A percentile compares a stretch with the other conserved stretches of the same genome.
These are phyloP conservation scores for Xenus cinereus DNA, from an alignment of 2,113 vertebrate genomes.

Conservation along the genomic window DNA sequence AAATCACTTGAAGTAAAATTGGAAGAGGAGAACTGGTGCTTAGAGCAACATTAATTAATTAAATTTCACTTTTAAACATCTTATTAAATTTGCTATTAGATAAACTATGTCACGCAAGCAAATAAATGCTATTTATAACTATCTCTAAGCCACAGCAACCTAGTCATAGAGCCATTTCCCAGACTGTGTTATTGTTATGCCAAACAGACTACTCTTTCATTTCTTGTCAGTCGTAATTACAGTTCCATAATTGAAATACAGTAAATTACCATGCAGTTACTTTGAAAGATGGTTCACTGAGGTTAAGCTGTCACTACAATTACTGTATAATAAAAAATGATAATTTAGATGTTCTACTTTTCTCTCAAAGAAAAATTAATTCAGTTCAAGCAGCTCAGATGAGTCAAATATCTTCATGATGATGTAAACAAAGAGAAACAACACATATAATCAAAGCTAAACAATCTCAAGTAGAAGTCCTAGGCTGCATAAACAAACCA, in stretches of 20 bases:
- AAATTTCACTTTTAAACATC: not conserved
- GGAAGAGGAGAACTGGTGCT: not conserved
- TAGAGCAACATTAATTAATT: not conserved
- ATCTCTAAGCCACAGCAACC: constrained; percentile 70
- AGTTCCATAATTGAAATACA: constrained; percentile 71
- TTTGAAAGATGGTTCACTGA: constrained; percentile 77
- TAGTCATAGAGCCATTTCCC: constrained; percentile 74
- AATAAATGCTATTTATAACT: constrained; percentile 40
- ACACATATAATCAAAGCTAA: not conserved
- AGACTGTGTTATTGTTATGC: constrained; percentile 76
- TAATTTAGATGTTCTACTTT: constrained; percentile 47
- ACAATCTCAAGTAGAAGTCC: not conserved
- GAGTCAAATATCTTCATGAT: constrained; percentile 54
- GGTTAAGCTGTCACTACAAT: constrained; percentile 80
- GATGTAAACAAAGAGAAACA: constrained; percentile 28
- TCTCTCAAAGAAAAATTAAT: constrained; percentile 47
- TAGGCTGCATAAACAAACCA: not conserved
- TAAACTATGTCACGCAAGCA: not conserved
- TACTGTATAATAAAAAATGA: constrained; percentile 47
- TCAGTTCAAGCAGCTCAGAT: constrained; percentile 70
- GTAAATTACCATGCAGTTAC: constrained; percentile 61
- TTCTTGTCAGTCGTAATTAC: constrained; percentile 75
- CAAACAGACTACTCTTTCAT: constrained; percentile 88
- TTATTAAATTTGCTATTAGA: constrained; percentile 20
- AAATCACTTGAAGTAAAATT: not conserved